phyloP scores from a whole-genome alignment of 2,797 vertebrate genomes.

The Brachyrhaphis roseni region DNA sequence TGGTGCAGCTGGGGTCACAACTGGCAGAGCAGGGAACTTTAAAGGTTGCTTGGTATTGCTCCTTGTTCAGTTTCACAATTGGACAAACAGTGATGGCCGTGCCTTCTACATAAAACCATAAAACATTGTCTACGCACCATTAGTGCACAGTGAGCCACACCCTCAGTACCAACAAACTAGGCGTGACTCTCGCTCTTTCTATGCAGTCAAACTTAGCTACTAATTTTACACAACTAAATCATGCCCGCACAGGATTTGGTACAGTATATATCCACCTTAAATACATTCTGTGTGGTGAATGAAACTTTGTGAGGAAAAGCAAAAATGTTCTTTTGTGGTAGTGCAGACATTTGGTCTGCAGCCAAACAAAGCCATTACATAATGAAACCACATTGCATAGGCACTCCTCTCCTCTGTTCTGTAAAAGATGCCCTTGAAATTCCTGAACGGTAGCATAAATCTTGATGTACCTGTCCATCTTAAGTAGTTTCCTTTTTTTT shows the following conservation, averaged over 20 bases:
- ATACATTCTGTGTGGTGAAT: conserved; percentile 13
- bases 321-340: conserved; percentile 38
- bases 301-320: conserved; percentile 26
- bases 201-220: not conserved
- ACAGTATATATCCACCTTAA: not conserved
- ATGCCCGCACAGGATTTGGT: not conserved
- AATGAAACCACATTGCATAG: conserved; percentile 32
- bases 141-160: conserved; percentile 48
- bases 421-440: conserved; percentile 36
- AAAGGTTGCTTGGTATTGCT: conserved; percentile 50
- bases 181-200: not conserved
- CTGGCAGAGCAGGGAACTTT: conserved; percentile 40
- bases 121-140: not conserved
- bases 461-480: conserved; percentile 18
- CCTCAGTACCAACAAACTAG: conserved; percentile 53
- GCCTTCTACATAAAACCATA: conserved; percentile 45
- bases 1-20: conserved; percentile 49
- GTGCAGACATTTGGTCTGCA: conserved; percentile 46
- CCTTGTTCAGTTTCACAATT: conserved; percentile 57
- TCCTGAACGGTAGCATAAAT: conserved; percentile 31
- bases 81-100: conserved; percentile 29
- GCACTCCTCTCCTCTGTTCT: conserved; percentile 10
- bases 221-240: conserved; percentile 6
- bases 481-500: conserved; percentile 17
- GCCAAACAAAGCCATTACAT: conserved; percentile 43